A percentile compares a stretch with the other conserved stretches of the same genome.
Conservation (phyloP, 2,113 vertebrate genomes). For the Gallinago paraguaiae region DNA sequence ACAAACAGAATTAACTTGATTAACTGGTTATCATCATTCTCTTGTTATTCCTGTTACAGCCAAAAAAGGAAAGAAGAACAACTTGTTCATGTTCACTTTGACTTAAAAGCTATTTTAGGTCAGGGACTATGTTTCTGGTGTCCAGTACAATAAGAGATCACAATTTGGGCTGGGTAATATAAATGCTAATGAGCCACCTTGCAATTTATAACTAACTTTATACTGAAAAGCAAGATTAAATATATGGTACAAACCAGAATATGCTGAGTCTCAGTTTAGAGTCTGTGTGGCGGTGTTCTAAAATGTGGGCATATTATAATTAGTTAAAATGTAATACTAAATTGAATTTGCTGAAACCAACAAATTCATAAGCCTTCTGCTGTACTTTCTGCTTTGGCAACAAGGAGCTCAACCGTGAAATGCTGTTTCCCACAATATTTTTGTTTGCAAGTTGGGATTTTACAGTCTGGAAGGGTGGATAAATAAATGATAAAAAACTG, state of each 20-base stretch:
- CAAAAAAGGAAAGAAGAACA: not conserved
- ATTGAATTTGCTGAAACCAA: not conserved
- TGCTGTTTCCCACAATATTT: not conserved
- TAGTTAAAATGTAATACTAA: not conserved
- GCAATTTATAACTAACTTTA: not conserved
- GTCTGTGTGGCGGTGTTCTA: not conserved
- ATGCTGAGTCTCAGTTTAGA: not conserved
- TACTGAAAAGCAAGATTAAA: not conserved
- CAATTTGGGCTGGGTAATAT: not conserved
- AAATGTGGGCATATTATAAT: not conserved
- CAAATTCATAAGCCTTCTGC: not conserved
- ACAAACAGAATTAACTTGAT: not conserved
- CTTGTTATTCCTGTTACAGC: not conserved
- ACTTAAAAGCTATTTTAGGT: not conserved
- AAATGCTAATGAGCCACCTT: rapidly evolving
- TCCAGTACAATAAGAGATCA: not conserved
- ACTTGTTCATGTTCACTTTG: not conserved
- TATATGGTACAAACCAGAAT: not conserved
- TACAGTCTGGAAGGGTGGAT: not conserved
- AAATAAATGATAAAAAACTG: not conserved
- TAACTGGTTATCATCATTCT: not conserved
- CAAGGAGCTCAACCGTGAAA: not conserved
- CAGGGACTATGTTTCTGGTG: not conserved
- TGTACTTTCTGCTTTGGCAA: not conserved
- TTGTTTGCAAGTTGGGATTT: not conserved